Base-by-base conservation (phyloP, 2,797 vertebrate species). In the Ptychobarbus kaznakovi region DNA sequence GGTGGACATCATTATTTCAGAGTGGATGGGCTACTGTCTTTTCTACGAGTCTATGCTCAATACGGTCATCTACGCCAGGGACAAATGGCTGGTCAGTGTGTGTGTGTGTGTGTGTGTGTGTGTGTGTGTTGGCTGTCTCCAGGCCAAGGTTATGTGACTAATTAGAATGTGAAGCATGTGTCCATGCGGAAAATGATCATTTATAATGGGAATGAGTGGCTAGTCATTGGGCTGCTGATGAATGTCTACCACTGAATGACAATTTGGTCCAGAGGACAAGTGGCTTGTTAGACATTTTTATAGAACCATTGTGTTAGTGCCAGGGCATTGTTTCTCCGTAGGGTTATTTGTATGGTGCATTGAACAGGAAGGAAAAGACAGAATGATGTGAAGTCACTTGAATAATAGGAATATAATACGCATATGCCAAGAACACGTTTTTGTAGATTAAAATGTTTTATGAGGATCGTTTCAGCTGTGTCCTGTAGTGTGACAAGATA, bases 21-120 rank as follows among this genome's bases (percentile, higher is more conserved):
- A 99, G 93, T 99, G 98, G 98, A 99, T 99, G 97, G 98, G 97
- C 89, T 99, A 99, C 92, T 98, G 97, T 87, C 96, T 99, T 78
- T 99, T 99, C 95, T 99, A 99, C 61, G 98, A 99, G 91, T 99
- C 97, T 83, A 99, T 99, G 97, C 97, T 99, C 89, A 98, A 99
- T 93, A 99, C 97, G 0, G 97, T 99, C 92, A 98, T 99, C 94
- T 99, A 97, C 75, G 98, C 98, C 90, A 94, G 98, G 92, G 98
- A 99, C 95, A 99, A 99, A 91, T 99, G 98, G 98, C 96, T 99
- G 97, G 98, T 99, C 65, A 88, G 88, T 89, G 40, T 49, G 63
- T 82, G 79, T 85, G 40, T 49, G 63, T 82, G 79, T 85, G 58
- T 20, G 22, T 69, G 68, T 22, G 38, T 32, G 28, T 32, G 88